Conservation (phyloP, 2,888 invertebrate genomes). For the Rhabditoides inermis region DNA sequence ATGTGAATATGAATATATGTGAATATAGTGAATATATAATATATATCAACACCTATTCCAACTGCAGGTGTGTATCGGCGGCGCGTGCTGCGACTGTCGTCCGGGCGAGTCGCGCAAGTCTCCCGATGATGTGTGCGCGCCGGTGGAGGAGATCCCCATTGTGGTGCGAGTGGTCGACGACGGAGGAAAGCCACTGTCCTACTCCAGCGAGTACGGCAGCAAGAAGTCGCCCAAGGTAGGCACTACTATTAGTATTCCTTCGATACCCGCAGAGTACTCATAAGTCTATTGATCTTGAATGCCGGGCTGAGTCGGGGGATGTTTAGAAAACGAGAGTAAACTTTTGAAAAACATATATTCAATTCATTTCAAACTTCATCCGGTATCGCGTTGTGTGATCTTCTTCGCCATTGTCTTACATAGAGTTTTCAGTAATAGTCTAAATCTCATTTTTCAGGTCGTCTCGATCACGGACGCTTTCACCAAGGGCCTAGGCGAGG, state of each 20-base stretch:
- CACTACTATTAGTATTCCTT: no score
- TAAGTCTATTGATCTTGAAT: no score
- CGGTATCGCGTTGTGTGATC: no score
- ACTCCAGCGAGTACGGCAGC: conserved; percentile 39
- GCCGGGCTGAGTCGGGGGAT: no score
- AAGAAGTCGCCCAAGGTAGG: no score
- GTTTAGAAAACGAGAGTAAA: no score
- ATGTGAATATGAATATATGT: not conserved
- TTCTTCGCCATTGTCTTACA: no score
- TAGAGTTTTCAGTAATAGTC: no score
- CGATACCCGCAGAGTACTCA: no score
- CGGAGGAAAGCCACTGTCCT: conserved; percentile 31
- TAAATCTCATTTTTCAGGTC: not conserved
- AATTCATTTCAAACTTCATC: no score
- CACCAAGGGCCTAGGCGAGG: conserved; percentile 30
- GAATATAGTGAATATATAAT: not conserved
- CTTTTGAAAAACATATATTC: no score
- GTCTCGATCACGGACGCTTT: conserved; percentile 21
- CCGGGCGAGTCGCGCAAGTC: conserved; percentile 29
- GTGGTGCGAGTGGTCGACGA: conserved; percentile 32
- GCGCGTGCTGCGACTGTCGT: conserved; percentile 38
- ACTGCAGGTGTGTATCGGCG: conserved; percentile 40
- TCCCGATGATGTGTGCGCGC: conserved; percentile 29
- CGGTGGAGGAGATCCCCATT: conserved; percentile 32
- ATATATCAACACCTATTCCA: not conserved